phyloP scores from a whole-genome alignment of 2,888 invertebrate species.

The Ptilodon capucinus region DNA sequence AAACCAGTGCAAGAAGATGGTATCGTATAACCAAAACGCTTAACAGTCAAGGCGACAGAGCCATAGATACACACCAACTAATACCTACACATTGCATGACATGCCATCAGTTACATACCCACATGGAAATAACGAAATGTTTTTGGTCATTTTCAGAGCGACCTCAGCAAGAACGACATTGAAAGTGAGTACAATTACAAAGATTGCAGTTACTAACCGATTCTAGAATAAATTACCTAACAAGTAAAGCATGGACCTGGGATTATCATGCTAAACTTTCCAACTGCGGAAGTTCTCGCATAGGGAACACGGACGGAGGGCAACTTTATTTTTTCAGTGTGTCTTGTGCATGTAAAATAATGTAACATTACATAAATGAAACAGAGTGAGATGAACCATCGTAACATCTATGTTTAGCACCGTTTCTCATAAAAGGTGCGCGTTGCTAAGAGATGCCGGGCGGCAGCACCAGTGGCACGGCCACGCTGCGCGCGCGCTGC shows the following conservation, averaged over 20 bases:
- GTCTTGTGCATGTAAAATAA: slow-evolving; percentile 2
- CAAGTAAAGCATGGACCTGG: not conserved
- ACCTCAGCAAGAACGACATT: slow-evolving; percentile 93
- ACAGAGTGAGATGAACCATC: slow-evolving; percentile 42
- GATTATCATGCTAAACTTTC: not conserved
- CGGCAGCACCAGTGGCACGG: slow-evolving; percentile 57
- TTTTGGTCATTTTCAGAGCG: slow-evolving; percentile 88
- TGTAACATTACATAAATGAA: slow-evolving; percentile 41
- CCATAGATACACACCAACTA: slow-evolving; percentile 52
- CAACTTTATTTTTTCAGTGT: not conserved
- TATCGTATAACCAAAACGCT: slow-evolving; percentile 48
- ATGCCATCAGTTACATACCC: slow-evolving; percentile 36
- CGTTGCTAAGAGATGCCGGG: slow-evolving; percentile 64
- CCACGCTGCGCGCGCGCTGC: slow-evolving; percentile 68
- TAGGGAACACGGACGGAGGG: no score
- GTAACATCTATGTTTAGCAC: slow-evolving; percentile 72
- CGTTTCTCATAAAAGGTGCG: slow-evolving; percentile 76
- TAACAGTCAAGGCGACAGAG: slow-evolving; percentile 51
- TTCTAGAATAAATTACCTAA: not conserved
- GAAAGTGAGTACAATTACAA: slow-evolving; percentile 87
- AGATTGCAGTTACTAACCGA: not conserved
- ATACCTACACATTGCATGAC: slow-evolving; percentile 57
- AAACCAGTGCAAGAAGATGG: slow-evolving; percentile 61
- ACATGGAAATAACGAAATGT: slow-evolving; percentile 70
- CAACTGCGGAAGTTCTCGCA: no score